Conservation (phyloP, 1,140 invertebrate genomes). For the Lanistes nyassanus region DNA sequence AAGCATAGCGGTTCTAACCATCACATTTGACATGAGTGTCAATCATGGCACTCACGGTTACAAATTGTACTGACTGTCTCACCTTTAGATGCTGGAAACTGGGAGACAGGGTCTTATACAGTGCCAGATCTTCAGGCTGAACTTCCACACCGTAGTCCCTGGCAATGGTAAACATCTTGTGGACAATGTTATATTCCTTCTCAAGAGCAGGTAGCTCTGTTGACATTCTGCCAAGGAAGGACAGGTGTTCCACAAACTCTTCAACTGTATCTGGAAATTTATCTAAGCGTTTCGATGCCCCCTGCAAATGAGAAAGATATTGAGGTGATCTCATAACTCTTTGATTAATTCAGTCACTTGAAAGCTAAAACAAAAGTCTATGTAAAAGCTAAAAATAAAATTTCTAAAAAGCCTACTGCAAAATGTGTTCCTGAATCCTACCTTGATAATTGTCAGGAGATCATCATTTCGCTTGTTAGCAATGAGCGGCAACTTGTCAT, state of each 20-base stretch:
- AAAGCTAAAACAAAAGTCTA: not conserved
- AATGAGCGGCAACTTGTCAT: constrained; percentile 56
- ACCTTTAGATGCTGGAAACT: constrained; percentile 66
- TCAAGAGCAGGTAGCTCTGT: constrained; percentile 64
- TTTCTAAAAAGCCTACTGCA: not conserved
- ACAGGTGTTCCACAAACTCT: constrained; percentile 67
- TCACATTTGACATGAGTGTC: too few relatives aligned
- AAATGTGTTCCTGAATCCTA: constrained; percentile 28
- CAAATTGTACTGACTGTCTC: not conserved
- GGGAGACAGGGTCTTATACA: constrained; percentile 64
- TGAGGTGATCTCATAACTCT: too few relatives aligned
- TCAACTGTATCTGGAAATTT: constrained; percentile 60
- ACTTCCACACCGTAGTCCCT: constrained; percentile 60
- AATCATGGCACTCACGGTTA: too few relatives aligned
- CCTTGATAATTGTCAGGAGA: constrained; percentile 63
- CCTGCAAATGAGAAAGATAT: constrained; percentile 34
- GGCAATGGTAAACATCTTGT: constrained; percentile 64
- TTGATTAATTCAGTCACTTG: too few relatives aligned
- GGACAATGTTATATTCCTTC: constrained; percentile 58
- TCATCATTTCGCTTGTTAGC: constrained; percentile 63
- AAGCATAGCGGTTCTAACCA: too few relatives aligned
- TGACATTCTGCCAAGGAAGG: constrained; percentile 62
- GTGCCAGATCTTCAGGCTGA: constrained; percentile 61
- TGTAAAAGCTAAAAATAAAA: not conserved
- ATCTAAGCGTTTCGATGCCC: constrained; percentile 63